Percentiles rank a stretch among this genome's conserved stretches.
Conservation (phyloP, 2,113 vertebrate genomes). For the Murina feae region DNA sequence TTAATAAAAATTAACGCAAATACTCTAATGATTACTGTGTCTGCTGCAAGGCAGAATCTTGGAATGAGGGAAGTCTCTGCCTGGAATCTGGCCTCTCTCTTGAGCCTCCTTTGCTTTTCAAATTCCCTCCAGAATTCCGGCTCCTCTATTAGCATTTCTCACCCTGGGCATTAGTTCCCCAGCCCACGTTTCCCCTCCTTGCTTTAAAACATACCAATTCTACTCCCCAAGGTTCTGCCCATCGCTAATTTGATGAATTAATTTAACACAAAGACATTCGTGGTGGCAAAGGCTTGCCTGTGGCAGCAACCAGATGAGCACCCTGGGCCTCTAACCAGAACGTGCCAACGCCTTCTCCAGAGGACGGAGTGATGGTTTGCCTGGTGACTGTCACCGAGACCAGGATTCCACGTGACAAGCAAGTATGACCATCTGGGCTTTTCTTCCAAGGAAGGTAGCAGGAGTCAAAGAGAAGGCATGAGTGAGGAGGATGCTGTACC, state of each 20-base stretch:
- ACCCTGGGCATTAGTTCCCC: background rate
- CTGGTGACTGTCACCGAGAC: background rate
- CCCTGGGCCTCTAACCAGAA: background rate
- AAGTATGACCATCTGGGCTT: background rate
- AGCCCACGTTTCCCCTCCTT: background rate
- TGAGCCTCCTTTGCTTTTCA: background rate
- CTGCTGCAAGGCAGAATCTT: background rate
- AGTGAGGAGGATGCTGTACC: background rate
- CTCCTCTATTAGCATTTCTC: background rate
- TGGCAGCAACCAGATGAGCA: background rate
- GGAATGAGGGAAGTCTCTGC: background rate
- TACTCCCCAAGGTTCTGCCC: background rate
- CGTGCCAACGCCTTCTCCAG: background rate
- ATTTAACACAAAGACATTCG: background rate
- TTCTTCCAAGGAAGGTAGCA: background rate
- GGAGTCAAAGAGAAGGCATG: background rate
- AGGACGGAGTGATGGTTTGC: background rate
- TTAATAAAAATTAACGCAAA: background rate
- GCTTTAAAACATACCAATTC: background rate
- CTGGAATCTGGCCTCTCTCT: background rate
- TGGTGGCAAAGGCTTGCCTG: background rate
- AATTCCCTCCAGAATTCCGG: background rate
- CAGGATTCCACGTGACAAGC: background rate
- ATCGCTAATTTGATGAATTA: background rate
- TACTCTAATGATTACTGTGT: background rate